phyloP scores from a whole-genome alignment of 2,113 vertebrate genomes.

The Apodemus sylvaticus region DNA sequence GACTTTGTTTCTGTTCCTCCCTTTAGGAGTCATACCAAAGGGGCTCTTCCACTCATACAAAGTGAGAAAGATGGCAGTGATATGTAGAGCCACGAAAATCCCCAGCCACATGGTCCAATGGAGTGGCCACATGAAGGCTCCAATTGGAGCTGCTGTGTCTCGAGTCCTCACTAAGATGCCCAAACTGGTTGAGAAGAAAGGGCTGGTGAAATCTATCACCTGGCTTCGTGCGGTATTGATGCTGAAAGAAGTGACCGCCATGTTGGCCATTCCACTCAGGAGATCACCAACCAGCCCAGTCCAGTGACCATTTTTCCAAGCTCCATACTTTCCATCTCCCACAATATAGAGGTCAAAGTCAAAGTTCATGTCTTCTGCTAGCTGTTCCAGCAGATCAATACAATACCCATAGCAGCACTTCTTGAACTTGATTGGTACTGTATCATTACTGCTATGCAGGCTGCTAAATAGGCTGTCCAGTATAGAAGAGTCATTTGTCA shows the following conservation, averaged over 20 bases:
- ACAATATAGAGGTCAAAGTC: constrained; percentile 92
- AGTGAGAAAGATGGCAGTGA: constrained; percentile 91
- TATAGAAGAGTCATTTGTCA: constrained; percentile 91
- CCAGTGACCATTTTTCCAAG: constrained; percentile 90
- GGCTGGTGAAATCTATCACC: constrained; percentile 92
- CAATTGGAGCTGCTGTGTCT: constrained; percentile 91
- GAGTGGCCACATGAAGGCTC: constrained; percentile 93
- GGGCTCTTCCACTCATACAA: constrained; percentile 93
- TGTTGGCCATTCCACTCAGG: constrained; percentile 88
- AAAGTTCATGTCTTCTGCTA: constrained; percentile 91
- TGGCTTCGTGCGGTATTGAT: constrained; percentile 91
- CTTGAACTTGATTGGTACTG: constrained; percentile 86
- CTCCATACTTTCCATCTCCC: constrained; percentile 91
- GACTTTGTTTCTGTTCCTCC: constrained; percentile 89
- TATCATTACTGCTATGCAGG: constrained; percentile 91
- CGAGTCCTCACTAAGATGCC: constrained; percentile 90
- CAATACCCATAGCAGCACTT: constrained; percentile 92
- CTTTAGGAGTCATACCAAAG: constrained; percentile 91
- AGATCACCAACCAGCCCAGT: constrained; percentile 91
- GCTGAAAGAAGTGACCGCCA: constrained; percentile 92
- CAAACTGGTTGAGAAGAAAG: constrained; percentile 92
- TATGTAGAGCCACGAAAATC: constrained; percentile 91
- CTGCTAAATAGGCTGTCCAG: constrained; percentile 92
- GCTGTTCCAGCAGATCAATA: constrained; percentile 90
- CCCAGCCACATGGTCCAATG: constrained; percentile 94